phyloP scores from a whole-genome alignment of 2,888 invertebrate species.

The Megamerina dolium region DNA sequence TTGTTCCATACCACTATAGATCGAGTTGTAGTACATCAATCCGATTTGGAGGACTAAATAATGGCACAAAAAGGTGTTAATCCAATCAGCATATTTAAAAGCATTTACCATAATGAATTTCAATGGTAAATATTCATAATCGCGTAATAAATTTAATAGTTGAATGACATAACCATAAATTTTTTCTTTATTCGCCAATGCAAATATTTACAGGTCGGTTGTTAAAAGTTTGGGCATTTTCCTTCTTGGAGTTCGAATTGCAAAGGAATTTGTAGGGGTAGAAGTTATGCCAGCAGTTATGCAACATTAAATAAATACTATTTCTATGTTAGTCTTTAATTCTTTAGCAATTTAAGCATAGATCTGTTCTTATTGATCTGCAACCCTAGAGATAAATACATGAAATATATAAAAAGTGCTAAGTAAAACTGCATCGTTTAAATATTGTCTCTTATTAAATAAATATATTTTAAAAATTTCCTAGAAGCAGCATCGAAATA shows the following conservation, averaged over 20 bases:
- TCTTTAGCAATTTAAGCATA: no score
- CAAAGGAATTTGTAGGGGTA: constrained; percentile 69
- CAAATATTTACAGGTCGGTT: constrained; percentile 57
- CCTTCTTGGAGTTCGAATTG: constrained; percentile 68
- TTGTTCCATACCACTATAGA: no score
- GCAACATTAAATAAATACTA: constrained; percentile 14
- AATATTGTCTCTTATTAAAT: no score
- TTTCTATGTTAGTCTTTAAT: no score
- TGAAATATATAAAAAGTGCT: no score
- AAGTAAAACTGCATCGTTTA: no score
- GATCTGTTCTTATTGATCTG: no score
- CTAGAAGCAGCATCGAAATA: no score
- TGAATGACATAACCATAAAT: constrained; percentile 18
- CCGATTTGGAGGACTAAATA: no score
- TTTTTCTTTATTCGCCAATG: background rate
- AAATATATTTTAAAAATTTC: no score
- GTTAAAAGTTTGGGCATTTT: constrained; percentile 77
- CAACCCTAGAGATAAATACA: no score
- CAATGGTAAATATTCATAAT: constrained; percentile 60
- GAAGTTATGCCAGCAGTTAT: constrained; percentile 61
- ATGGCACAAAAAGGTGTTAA: constrained; percentile 57
- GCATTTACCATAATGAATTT: constrained; percentile 68
- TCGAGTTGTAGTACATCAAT: no score
- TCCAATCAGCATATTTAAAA: constrained; percentile 55
- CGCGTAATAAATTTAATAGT: constrained; percentile 15